phyloP scores from a whole-genome alignment of 1,140 invertebrate genomes.

The Oryctes rhinoceros region DNA sequence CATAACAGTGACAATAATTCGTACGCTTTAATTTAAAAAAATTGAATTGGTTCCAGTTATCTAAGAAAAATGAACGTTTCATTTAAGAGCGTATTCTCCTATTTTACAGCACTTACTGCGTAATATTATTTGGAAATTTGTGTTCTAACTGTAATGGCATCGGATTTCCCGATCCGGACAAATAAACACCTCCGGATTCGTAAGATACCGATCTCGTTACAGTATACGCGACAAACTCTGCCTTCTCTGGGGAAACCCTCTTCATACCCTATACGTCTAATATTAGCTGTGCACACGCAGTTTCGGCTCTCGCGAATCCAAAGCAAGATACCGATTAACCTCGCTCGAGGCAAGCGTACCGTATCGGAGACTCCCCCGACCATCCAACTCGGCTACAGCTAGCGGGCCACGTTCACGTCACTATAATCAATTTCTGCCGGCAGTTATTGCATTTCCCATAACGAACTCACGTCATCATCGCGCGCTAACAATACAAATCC shows the following conservation, averaged over 20 bases:
- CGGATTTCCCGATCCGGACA: background rate
- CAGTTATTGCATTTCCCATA: conserved; percentile 8
- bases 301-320: background rate
- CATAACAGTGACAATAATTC: no score
- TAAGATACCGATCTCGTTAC: background rate
- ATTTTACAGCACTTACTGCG: no score
- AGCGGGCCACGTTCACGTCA: background rate
- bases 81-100: no score
- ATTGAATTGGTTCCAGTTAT: no score
- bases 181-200: background rate
- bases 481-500: background rate
- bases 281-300: background rate
- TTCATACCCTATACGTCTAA: background rate
- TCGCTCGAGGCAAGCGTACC: background rate
- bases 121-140: no score
- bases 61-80: no score
- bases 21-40: no score
- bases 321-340: background rate
- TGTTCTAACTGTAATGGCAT: background rate
- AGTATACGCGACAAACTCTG: background rate
- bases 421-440: conserved; percentile 15
- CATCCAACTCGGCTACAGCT: no score
- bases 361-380: background rate
- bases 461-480: conserved; percentile 8
- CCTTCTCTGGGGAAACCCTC: background rate